A percentile compares a stretch with the other conserved stretches of the same genome.
phyloP scores from a whole-genome alignment of 1,140 invertebrate species.

The Drosophila yakuba region DNA sequence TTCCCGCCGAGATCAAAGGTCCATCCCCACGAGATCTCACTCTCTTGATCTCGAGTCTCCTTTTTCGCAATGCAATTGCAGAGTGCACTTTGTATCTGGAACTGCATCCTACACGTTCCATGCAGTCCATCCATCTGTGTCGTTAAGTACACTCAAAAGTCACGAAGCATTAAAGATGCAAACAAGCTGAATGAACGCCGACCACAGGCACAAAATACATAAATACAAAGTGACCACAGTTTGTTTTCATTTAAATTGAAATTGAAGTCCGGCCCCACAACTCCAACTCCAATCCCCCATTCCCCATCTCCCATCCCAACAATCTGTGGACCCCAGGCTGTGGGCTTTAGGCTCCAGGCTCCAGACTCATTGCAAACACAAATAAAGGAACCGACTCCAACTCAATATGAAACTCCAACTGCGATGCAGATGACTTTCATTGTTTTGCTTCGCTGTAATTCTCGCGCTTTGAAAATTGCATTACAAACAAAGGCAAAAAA shows the following conservation, averaged over 20 bases:
- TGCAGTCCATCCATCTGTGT: constrained; percentile 72
- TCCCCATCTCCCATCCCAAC: background rate
- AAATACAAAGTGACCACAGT: constrained; percentile 81
- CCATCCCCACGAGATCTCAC: constrained; percentile 21
- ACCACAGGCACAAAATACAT: constrained; percentile 64
- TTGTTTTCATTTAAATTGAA: constrained; percentile 83
- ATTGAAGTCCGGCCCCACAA: constrained; percentile 66
- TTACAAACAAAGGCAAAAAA: constrained; percentile 73
- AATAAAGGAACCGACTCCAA: constrained; percentile 6
- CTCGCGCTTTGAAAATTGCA: constrained; percentile 82
- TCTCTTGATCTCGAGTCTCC: constrained; percentile 8
- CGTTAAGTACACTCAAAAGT: constrained; percentile 79
- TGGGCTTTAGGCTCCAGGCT: constrained; percentile 13
- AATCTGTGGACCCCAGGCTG: constrained; percentile 5
- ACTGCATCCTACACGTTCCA: constrained; percentile 61
- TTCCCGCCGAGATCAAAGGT: constrained; percentile 28
- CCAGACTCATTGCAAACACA: constrained; percentile 71
- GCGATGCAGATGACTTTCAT: constrained; percentile 61
- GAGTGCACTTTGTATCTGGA: constrained; percentile 45
- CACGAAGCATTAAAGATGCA: constrained; percentile 82
- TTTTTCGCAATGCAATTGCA: constrained; percentile 27
- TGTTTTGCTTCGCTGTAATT: constrained; percentile 78
- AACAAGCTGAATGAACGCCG: constrained; percentile 78
- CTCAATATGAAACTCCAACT: constrained; percentile 41
- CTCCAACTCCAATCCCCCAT: constrained; percentile 12